Conservation (phyloP, 2,888 invertebrate species). For the Limnephilus rhombicus region DNA sequence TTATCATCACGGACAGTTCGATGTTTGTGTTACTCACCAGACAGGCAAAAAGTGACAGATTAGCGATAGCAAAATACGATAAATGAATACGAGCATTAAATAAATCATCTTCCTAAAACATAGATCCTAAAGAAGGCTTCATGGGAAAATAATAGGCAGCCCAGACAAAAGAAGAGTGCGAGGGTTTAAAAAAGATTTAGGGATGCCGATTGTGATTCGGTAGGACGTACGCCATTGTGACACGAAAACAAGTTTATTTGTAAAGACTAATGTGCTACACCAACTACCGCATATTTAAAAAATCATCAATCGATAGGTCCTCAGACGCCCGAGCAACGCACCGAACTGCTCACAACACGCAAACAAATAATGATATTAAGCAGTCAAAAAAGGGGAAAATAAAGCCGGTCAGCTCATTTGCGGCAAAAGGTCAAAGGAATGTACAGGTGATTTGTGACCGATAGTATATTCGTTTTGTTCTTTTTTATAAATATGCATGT, state of each 20-base stretch:
- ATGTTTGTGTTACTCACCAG: background rate
- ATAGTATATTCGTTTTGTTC: no score
- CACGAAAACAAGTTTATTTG: background rate
- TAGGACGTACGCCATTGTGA: conserved; percentile 17
- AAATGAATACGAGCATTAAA: conserved; percentile 4
- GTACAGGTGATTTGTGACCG: no score
- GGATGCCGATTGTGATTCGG: background rate
- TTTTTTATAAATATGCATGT: no score
- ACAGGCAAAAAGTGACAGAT: background rate
- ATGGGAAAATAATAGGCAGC: conserved; percentile 13
- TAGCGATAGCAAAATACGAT: conserved; percentile 4
- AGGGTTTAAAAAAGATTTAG: background rate
- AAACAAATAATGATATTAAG: no score
- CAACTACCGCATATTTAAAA: background rate
- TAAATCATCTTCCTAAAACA: conserved; percentile 2
- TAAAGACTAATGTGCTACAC: background rate
- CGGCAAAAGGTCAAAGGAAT: no score
- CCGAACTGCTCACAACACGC: no score
- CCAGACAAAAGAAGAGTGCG: conserved; percentile 27
- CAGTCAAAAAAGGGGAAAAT: no score
- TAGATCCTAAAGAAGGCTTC: conserved; percentile 11
- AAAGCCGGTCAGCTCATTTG: no score
- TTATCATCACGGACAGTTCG: background rate
- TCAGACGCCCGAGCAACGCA: no score
- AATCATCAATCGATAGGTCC: background rate